phyloP scores from a whole-genome alignment of 2,888 invertebrate species.

The Schizaphis graminum region DNA sequence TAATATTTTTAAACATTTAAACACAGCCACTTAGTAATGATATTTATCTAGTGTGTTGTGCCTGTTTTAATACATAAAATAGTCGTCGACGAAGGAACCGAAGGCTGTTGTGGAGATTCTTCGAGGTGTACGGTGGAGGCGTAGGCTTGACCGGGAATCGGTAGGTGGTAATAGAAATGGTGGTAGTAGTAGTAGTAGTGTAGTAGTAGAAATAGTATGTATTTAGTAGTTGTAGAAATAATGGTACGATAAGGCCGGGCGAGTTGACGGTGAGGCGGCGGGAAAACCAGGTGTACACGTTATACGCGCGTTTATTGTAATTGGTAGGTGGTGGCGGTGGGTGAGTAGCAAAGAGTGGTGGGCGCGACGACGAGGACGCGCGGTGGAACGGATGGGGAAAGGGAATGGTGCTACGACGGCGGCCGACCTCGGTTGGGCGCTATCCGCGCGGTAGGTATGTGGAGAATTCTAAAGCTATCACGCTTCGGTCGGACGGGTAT shows the following conservation, averaged over 20 bases:
- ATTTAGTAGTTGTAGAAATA: neutral
- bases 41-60: neutral
- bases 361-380: neutral
- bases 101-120: slow-evolving; percentile 22
- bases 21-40: neutral
- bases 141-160: neutral
- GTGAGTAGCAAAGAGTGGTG: slow-evolving; percentile 8
- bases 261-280: neutral
- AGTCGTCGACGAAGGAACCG: neutral
- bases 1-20: neutral
- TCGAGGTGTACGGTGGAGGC: neutral
- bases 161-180: slow-evolving; percentile 24
- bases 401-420: slow-evolving; percentile 17
- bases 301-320: neutral
- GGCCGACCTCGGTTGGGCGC: slow-evolving; percentile 51
- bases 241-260: neutral
- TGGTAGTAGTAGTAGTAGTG: neutral
- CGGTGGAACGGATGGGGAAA: neutral
- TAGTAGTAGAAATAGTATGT: neutral
- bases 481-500: neutral
- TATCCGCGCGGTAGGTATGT: neutral
- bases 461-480: neutral
- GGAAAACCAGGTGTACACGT: slow-evolving; percentile 8
- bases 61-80: neutral
- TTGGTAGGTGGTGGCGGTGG: slow-evolving; percentile 2